Evolutionary conservation across 2,888 invertebrate genomes (phyloP), one percentile per base, ranked within the genome.

Genomic region (Phaonia tiefii): DNA sequence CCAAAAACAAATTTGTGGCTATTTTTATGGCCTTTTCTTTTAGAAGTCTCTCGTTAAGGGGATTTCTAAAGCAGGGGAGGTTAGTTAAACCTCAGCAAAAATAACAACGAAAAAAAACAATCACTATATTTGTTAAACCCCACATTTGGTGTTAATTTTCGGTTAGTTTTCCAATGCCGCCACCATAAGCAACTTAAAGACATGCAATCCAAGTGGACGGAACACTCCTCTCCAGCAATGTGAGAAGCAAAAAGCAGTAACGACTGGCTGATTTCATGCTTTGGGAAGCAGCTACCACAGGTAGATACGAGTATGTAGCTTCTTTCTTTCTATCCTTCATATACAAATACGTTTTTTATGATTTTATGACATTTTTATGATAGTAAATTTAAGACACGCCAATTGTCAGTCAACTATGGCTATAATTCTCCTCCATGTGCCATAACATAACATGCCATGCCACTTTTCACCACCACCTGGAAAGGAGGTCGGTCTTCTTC

Each of bases 301-400:
- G n/a, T n/a, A n/a, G n/a, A n/a, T n/a, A n/a, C n/a, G n/a, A n/a
- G n/a, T n/a, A n/a, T n/a, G n/a, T n/a, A n/a, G n/a, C n/a, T n/a
- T n/a, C n/a, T n/a, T n/a, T n/a, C n/a, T n/a, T n/a, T n/a, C n/a
- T n/a, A n/a, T n/a, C n/a, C n/a, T n/a, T n/a, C n/a, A n/a, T 8
- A 37, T 49, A 67, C 10, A 77, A 74, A 74, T 71, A 54, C 22
- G 46, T 67, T 71, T 75, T 58, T 78, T 65, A 73, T 77, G 67
- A 75, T 69, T 79, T 75, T 80, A 74, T 76, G 80, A 83, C 83
- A 82, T 76, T 83, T 83, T 79, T 80, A 82, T 80, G 80, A 78
- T 78, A 67, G 66, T 37, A 49, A 74, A 76, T 80, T 82, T 65
- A 67, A 74, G 67, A 79, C 82, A 83, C 80, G 80, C 83, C 78